Base-by-base conservation (phyloP, 1,140 invertebrate species). In the Aphis craccivora region DNA sequence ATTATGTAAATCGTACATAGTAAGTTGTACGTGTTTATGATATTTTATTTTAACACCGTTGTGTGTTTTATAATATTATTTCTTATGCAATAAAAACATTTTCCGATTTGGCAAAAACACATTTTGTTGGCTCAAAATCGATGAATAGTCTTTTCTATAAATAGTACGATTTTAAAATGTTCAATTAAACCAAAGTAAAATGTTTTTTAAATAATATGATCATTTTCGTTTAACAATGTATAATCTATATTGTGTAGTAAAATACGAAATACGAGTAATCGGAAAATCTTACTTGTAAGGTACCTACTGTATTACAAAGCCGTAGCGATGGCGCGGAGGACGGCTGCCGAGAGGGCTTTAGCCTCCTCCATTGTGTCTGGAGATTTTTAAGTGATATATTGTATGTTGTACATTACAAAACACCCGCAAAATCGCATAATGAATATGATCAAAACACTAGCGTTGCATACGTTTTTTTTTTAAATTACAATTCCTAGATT, bases 311-410 rank as follows among this genome's bases (percentile, higher is more conserved):
- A 51, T 18, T n/a, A n/a, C 4, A 67, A 67, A 67, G 14, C 60
- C 4, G 60, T n/a, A n/a, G 30, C 14, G 11, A 30, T 11, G 30
- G 14, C 1, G 60, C 14, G 60, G 30, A 67, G 60, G 30, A 7
- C 5, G 30, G 5, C 5, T 4, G 4, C 60, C 30, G 30, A n/a
- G 60, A n/a, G 60, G 30, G 60, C 5, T 67, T 67, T 67, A 67
- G 60, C 60, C 60, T 67, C 14, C 4, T 18, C 60, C 30, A n/a
- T 67, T 67, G 60, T 67, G 60, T 67, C 30, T 67, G 30, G 60
- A 67, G 60, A n/a, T 67, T 67, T 67, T 67, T n/a, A 67, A 67
- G 60, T 67, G 60, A 67, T n/a, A 67, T 67, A n/a, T 67, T 67
- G 60, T 67, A n/a, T 14, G n/a, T 18, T 67, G 30, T 67, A 14